Evolutionary conservation across 2,797 vertebrate genomes (phyloP).

Genomic region (Hybognathus amarus): DNA sequence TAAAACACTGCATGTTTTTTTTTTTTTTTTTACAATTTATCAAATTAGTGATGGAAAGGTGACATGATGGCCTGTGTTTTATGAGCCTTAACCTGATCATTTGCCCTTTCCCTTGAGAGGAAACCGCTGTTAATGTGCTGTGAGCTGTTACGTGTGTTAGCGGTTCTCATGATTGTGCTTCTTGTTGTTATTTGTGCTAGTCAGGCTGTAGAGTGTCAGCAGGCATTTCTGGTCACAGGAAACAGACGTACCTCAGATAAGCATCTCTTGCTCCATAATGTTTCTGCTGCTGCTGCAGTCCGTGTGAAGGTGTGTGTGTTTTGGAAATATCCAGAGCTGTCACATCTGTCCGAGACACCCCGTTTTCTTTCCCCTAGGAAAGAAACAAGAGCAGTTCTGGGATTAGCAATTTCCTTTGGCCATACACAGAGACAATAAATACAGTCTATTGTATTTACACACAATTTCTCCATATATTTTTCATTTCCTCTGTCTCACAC

Average conservation of each 20-base stretch:
- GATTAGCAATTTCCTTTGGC: slow-evolving; percentile 53
- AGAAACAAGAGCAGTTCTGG: slow-evolving; percentile 37
- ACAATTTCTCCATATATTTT: background rate
- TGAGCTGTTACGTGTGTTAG: background rate
- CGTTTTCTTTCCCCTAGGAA: slow-evolving; percentile 35
- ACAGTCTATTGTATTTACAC: slow-evolving; percentile 40
- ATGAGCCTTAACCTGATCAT: slow-evolving; percentile 16
- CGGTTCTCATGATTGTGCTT: slow-evolving; percentile 48
- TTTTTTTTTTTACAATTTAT: background rate
- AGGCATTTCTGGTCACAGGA: slow-evolving; percentile 54
- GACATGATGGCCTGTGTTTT: slow-evolving; percentile 26
- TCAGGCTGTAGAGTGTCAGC: slow-evolving; percentile 41
- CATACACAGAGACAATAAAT: slow-evolving; percentile 41
- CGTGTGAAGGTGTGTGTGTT: slow-evolving; percentile 47
- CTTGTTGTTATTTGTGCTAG: slow-evolving; percentile 57
- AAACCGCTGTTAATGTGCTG: slow-evolving; percentile 39
- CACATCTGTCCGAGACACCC: slow-evolving; percentile 20
- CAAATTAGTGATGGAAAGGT: background rate
- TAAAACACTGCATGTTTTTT: background rate
- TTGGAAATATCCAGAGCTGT: slow-evolving; percentile 53
- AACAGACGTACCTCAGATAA: slow-evolving; percentile 57
- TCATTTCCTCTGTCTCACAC: slow-evolving; percentile 30
- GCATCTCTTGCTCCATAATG: slow-evolving; percentile 46
- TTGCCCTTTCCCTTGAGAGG: slow-evolving; percentile 42
- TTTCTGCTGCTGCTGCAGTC: slow-evolving; percentile 6